Evolutionary conservation across 1,140 invertebrate species (phyloP).

Genomic region (Drosophila kurseongensis): DNA sequence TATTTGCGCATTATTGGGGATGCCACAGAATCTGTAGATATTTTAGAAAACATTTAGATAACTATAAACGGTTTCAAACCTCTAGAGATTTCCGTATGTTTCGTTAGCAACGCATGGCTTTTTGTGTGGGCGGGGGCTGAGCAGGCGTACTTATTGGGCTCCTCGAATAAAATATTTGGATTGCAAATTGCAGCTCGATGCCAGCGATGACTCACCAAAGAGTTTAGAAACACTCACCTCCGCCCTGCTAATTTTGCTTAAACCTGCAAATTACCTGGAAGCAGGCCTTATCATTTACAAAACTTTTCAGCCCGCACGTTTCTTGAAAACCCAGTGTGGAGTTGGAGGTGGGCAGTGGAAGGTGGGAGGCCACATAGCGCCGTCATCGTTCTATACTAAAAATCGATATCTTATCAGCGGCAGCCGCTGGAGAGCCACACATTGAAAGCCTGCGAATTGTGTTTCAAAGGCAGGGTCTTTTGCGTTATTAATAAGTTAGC

Average conservation of each 20-base stretch:
- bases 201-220: slow-evolving; percentile 51
- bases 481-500: slow-evolving; percentile 6
- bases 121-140: neutral
- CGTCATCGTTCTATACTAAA: slow-evolving; percentile 19
- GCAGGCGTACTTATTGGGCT: slow-evolving; percentile 1
- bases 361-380: neutral
- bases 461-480: neutral
- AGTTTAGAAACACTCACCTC: slow-evolving; percentile 20
- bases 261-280: slow-evolving; percentile 18
- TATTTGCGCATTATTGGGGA: slow-evolving; percentile 30
- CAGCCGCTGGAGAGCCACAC: neutral
- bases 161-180: slow-evolving; percentile 45
- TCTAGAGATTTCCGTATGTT: slow-evolving; percentile 15
- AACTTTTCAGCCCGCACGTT: slow-evolving; percentile 26
- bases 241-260: slow-evolving; percentile 11
- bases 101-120: slow-evolving; percentile 39
- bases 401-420: slow-evolving; percentile 75
- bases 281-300: slow-evolving; percentile 23
- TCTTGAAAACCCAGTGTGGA: slow-evolving; percentile 3
- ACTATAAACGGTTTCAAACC: neutral
- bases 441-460: neutral
- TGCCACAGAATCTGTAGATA: too few relatives aligned
- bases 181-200: slow-evolving; percentile 17
- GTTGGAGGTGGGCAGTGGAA: neutral
- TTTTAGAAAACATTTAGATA: too few relatives aligned